Evolutionary conservation across 2,888 invertebrate species (phyloP), one percentile per base, ranked within the genome.

Genomic region (Agrochola litura): DNA sequence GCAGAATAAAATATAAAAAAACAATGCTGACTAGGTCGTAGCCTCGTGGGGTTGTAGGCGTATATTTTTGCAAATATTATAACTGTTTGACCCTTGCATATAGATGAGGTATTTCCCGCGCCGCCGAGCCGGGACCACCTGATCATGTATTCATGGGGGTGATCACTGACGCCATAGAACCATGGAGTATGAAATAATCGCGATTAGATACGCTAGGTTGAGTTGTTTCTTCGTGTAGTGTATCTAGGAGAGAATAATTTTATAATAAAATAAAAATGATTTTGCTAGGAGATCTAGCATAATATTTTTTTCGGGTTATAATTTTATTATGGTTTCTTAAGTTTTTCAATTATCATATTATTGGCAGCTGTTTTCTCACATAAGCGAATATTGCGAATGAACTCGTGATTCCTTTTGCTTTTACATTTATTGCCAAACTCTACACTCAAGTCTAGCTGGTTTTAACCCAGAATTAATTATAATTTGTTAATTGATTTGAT

Each of bases 131-230:
- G 77, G 78, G 65, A 54, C 89, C 91, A 92, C 91, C 93, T 94
- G 93, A 95, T 95, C 93, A 92, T 81, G 90, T 95, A 95, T 96
- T 95, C 95, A 96, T 95, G 92, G 94, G 92, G 92, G 92, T 91
- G 91, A 92, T 92, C 92, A 90, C 84, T 86, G 86, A 82, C 85
- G 87, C 84, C 84, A 88, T 88, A 68, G 49, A 63, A 25, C 82
- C 89, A 84, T 68, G 74, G 86, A 90, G 76, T 75, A 80, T 77
- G 68, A 79, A 91, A 89, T 58, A 73, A 79, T 81, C 25, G 6
- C n/a, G 67, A 76, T 79, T 74, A 63, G 79, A 84, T 77, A 60
- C 25, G 81, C 52, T 69, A 43, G 43, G 14, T 63, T 71, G 54
- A 9, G 1, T 30, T 6, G 14, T 60, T 60, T 54, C 16, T 25